phyloP scores from a whole-genome alignment of 2,888 invertebrate species.

The Syrista parreyssii region DNA sequence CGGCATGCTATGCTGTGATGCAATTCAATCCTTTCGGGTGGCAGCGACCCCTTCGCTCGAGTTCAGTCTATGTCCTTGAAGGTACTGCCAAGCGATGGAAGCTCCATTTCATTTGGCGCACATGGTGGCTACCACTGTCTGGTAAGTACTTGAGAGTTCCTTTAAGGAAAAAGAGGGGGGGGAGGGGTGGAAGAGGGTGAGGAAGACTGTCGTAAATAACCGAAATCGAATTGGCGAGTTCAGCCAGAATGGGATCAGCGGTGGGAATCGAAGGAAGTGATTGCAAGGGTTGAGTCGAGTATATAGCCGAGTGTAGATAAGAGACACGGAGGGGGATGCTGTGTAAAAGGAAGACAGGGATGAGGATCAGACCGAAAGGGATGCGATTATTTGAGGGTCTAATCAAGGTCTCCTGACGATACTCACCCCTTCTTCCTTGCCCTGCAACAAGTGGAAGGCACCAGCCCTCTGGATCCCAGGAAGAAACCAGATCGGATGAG shows the following conservation, averaged over 20 bases:
- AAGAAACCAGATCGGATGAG: constrained; percentile 96
- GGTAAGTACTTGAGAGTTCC: not conserved
- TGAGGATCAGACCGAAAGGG: not conserved
- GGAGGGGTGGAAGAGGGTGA: too few species aligned
- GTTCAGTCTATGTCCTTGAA: not conserved
- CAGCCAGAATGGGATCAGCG: not conserved
- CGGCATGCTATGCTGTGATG: not conserved
- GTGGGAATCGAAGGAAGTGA: not conserved
- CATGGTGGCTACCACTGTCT: not conserved
- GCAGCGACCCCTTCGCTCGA: not conserved
- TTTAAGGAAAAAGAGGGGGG: not conserved
- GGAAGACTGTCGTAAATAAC: not conserved
- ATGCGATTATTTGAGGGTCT: not conserved
- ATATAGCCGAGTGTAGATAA: not conserved
- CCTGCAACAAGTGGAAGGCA: constrained; percentile 92
- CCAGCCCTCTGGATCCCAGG: constrained; percentile 94
- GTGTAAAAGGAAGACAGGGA: not conserved
- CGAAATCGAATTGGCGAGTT: not conserved
- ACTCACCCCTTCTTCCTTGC: constrained; percentile 91
- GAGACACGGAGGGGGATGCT: not conserved
- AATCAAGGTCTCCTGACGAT: not conserved
- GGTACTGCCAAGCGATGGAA: not conserved
- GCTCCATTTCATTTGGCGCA: not conserved
- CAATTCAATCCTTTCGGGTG: not conserved
- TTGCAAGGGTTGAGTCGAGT: not conserved